These are phyloP conservation scores for Globodera ellingtonae DNA, from an alignment of 1,140 invertebrate species.

Conservation along the genomic window DNA sequence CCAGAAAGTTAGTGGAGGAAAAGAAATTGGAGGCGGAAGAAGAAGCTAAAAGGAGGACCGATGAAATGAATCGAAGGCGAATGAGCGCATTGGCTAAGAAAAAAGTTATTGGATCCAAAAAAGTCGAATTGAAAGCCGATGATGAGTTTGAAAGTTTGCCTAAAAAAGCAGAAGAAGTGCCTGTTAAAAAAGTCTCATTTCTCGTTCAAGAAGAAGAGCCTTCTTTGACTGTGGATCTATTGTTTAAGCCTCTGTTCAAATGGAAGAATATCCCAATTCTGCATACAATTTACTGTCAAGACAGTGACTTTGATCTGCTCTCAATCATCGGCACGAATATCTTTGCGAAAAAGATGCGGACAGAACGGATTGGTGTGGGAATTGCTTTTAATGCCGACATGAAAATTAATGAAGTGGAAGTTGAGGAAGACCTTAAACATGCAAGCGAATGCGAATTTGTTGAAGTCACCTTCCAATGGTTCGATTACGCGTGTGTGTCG, in stretches of 20 bases:
- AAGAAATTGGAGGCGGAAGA: constrained; percentile 10
- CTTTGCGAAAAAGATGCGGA: constrained; percentile 26
- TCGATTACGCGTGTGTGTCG: constrained; percentile 4
- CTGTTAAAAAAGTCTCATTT: not conserved
- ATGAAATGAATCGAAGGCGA: constrained; percentile 8
- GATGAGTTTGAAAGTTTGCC: not conserved
- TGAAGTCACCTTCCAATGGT: constrained; percentile 13
- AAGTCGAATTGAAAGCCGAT: constrained; percentile 2
- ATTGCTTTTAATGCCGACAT: constrained; percentile 34
- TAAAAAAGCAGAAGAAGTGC: not conserved
- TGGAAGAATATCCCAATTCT: not conserved
- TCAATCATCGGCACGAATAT: not conserved
- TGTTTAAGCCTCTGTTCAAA: not conserved
- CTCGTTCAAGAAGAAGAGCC: not conserved
- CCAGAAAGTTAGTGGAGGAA: constrained; percentile 1
- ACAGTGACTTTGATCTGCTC: not conserved
- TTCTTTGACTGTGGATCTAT: not conserved
- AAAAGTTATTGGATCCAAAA: not conserved
- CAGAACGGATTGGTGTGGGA: constrained; percentile 36
- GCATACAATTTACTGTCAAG: not conserved
- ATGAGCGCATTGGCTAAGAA: constrained; percentile 5
- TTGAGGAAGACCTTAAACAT: constrained; percentile 26
- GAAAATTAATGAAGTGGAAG: constrained; percentile 35
- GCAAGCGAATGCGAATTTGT: constrained; percentile 4
- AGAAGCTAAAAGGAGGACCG: not conserved